Percentiles rank a stretch among this genome's conserved stretches.
Conservation (phyloP, 2,113 vertebrate species). For the Bolborhynchus lineola region DNA sequence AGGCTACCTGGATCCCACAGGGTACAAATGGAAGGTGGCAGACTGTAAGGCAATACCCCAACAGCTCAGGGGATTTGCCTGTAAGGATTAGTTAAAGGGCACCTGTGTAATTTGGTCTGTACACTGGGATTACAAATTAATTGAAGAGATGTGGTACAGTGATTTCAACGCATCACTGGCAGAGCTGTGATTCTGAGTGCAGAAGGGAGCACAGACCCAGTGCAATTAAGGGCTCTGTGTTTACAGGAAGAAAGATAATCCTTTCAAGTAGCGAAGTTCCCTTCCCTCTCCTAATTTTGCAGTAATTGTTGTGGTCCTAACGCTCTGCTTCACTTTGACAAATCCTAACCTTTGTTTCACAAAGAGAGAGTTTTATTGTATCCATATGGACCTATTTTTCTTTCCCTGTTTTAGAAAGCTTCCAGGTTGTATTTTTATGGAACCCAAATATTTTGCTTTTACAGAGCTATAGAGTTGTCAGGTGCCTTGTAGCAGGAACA, state of each 20-base stretch:
- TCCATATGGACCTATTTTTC: not conserved
- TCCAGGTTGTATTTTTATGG: not conserved
- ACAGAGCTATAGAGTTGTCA: not conserved
- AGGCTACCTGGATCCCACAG: not conserved
- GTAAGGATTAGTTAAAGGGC: not conserved
- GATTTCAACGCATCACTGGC: not conserved
- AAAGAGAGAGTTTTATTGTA: not conserved
- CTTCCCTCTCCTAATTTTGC: not conserved
- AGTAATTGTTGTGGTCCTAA: not conserved
- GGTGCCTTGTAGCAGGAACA: not conserved
- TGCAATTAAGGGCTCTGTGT: not conserved
- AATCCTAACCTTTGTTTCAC: not conserved
- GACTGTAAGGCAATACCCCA: not conserved
- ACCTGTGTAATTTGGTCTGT: not conserved
- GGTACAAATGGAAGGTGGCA: not conserved
- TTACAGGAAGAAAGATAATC: not conserved
- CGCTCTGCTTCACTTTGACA: not conserved
- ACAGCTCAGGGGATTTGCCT: not conserved
- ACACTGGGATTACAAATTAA: not conserved
- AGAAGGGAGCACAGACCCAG: not conserved
- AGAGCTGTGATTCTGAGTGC: not conserved
- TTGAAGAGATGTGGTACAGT: not conserved
- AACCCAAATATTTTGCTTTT: not conserved
- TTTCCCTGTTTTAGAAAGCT: not conserved
- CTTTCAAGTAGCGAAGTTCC: not conserved